These are phyloP conservation scores for Cybosia mesomella DNA, from an alignment of 2,888 invertebrate genomes.

Conservation along the genomic window DNA sequence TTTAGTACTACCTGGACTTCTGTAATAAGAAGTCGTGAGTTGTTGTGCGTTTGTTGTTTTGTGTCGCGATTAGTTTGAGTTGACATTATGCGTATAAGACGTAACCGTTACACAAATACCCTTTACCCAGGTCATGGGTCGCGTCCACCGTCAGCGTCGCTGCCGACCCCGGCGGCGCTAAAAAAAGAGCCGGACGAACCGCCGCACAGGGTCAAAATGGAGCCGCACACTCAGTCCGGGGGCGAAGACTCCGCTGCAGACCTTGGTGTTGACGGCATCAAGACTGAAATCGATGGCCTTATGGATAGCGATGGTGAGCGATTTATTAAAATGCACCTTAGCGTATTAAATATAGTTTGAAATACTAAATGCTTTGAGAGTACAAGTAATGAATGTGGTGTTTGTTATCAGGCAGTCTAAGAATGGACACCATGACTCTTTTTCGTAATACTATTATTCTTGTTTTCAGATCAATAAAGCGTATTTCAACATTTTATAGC, in stretches of 20 bases:
- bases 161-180: conserved; percentile 83
- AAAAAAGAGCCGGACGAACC: conserved; percentile 83
- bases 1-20: background rate
- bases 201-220: conserved; percentile 81
- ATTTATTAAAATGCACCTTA: background rate
- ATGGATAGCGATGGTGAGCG: conserved; percentile 82
- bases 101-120: conserved; percentile 10
- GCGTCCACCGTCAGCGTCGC: conserved; percentile 83
- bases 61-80: background rate
- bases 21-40: background rate
- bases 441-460: no score
- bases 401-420: no score
- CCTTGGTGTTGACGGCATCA: conserved; percentile 83
- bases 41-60: background rate
- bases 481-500: no score
- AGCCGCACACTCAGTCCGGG: conserved; percentile 77
- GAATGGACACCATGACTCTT: no score
- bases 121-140: conserved; percentile 78
- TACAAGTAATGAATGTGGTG: no score
- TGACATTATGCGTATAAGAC: conserved; percentile 8
- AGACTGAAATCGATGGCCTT: conserved; percentile 85
- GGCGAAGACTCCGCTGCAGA: conserved; percentile 76
- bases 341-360: no score
- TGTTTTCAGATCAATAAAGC: no score
- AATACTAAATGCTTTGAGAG: no score